A percentile compares a stretch with the other conserved stretches of the same genome.
These are phyloP conservation scores for Chelonoidis abingdonii DNA, from an alignment of 2,113 vertebrate species.

Conservation along the genomic window DNA sequence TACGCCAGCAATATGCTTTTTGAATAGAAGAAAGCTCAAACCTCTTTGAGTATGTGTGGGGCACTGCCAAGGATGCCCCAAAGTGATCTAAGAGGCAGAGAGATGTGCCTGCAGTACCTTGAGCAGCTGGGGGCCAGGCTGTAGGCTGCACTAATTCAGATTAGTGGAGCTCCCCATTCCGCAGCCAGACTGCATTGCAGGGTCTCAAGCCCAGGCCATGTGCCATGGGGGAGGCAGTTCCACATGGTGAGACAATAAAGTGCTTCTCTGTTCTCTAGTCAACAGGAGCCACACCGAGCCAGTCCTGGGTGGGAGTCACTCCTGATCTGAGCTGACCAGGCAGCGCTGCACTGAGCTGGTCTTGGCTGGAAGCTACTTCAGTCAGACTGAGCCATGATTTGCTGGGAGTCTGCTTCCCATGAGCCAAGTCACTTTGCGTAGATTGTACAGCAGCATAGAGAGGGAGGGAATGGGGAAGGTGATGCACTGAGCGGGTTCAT, in stretches of 20 bases:
- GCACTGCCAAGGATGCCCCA: background rate
- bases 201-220: background rate
- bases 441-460: background rate
- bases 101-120: background rate
- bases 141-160: background rate
- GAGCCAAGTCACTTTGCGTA: background rate
- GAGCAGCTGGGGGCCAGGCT: background rate
- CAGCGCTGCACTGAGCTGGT: background rate
- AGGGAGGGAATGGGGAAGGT: background rate
- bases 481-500: background rate
- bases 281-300: background rate
- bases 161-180: background rate
- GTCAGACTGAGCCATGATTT: background rate
- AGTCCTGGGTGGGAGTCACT: background rate
- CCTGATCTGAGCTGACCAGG: too few relatives aligned
- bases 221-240: background rate
- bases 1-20: background rate
- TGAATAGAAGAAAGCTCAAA: background rate
- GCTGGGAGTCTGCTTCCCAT: background rate
- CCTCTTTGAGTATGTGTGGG: accelerated
- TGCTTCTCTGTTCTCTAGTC: background rate
- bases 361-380: background rate
- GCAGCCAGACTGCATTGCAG: background rate
- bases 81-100: background rate
- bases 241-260: background rate